A percentile compares a stretch with the other conserved stretches of the same genome.
These are phyloP conservation scores for Aquatica leii DNA, from an alignment of 2,888 invertebrate species.

Conservation along the genomic window DNA sequence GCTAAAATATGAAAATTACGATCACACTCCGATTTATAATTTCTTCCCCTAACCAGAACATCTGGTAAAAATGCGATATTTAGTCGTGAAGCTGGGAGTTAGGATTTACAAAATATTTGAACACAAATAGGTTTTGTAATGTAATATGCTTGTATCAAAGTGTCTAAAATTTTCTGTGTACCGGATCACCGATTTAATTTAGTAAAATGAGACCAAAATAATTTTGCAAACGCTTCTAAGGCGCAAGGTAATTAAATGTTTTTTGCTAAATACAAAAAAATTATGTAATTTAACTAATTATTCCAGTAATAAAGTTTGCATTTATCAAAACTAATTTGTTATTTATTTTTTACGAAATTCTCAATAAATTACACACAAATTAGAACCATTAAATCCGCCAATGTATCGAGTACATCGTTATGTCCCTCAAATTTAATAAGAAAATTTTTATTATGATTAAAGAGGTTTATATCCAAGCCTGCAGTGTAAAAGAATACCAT, in stretches of 20 bases:
- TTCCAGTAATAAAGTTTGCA: background rate
- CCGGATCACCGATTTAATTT: background rate
- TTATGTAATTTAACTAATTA: slow-evolving; percentile 16
- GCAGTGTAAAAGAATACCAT: slow-evolving; percentile 9
- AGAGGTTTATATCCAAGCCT: slow-evolving; percentile 32
- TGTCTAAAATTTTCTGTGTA: background rate
- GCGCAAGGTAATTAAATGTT: background rate
- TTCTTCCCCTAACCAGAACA: background rate
- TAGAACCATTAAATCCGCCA: slow-evolving; percentile 16
- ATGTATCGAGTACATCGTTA: slow-evolving; percentile 14
- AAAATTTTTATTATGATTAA: slow-evolving; percentile 40
- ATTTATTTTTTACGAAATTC: too few species aligned
- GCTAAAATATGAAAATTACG: slow-evolving; percentile 38
- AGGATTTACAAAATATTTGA: background rate
- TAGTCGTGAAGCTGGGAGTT: background rate
- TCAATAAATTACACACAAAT: slow-evolving; percentile 16
- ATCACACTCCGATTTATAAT: slow-evolving; percentile 23
- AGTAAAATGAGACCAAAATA: background rate
- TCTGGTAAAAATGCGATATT: slow-evolving; percentile 8
- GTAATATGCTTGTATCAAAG: background rate
- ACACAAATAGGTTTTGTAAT: background rate
- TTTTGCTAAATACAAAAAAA: background rate
- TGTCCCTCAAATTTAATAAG: slow-evolving; percentile 7
- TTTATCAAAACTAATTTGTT: slow-evolving; percentile 6
- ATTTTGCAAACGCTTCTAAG: background rate